phyloP scores from a whole-genome alignment of 2,113 vertebrate species.

The Scalopus aquaticus region DNA sequence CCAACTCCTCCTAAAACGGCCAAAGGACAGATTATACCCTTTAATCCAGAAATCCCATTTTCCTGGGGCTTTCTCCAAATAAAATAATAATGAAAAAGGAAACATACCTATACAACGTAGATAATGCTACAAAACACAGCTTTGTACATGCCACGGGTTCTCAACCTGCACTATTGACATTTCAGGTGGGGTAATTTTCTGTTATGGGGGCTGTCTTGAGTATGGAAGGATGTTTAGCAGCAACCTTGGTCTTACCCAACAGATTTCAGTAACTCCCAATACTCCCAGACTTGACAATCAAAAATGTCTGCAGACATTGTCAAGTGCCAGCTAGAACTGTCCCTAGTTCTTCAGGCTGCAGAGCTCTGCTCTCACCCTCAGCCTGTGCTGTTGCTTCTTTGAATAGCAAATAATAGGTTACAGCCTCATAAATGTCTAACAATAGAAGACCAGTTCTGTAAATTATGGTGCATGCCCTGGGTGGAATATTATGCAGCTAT shows the following conservation, averaged over 20 bases:
- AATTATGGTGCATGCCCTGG: slow-evolving; percentile 43
- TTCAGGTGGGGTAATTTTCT: neutral
- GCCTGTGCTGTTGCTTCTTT: neutral
- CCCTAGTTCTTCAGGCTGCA: neutral
- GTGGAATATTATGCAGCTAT: slow-evolving; percentile 74
- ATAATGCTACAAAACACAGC: neutral
- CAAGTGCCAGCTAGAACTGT: neutral
- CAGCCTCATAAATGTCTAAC: slow-evolving; percentile 63
- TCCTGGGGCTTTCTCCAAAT: neutral
- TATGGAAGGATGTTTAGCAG: neutral
- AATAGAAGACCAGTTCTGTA: neutral
- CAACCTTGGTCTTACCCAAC: neutral
- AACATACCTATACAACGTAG: neutral
- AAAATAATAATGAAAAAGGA: neutral
- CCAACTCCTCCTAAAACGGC: neutral
- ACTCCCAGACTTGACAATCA: neutral
- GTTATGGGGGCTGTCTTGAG: neutral
- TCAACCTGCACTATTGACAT: neutral
- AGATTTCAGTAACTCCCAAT: neutral
- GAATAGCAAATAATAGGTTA: slow-evolving; percentile 37
- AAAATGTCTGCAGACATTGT: neutral
- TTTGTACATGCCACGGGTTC: neutral
- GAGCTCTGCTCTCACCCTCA: neutral
- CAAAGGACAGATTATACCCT: neutral
- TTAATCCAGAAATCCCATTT: neutral